Percentiles rank a stretch among this genome's conserved stretches.
Evolutionary conservation across 2,888 invertebrate genomes (phyloP).

Genomic region (Myopa tessellatipennis): DNA sequence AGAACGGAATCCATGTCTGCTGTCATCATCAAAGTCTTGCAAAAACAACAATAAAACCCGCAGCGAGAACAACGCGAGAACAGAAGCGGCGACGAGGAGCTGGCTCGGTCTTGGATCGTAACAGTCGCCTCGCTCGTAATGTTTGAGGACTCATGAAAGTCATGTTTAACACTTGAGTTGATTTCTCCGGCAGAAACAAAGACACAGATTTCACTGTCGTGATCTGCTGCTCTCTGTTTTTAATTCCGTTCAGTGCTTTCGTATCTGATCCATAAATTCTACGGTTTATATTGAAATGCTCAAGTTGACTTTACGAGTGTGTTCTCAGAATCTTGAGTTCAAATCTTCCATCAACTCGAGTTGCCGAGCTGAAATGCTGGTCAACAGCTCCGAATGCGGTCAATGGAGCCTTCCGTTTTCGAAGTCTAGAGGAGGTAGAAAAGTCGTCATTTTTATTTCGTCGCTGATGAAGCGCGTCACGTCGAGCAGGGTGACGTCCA

Average conservation of each 20-base stretch:
- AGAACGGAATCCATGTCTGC: not conserved
- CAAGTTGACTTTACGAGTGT: too few species aligned
- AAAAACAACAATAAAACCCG: not conserved
- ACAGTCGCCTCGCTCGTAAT: not conserved
- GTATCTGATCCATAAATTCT: conserved; percentile 8
- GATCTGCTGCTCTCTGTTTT: not conserved
- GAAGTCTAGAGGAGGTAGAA: too few species aligned
- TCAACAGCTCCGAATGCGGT: too few species aligned
- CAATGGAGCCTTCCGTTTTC: too few species aligned
- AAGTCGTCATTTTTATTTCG: too few species aligned
- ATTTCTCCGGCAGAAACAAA: not conserved
- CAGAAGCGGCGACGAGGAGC: not conserved
- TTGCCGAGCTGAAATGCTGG: too few species aligned
- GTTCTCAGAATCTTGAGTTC: too few species aligned
- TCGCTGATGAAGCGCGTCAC: too few species aligned
- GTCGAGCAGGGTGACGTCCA: not conserved
- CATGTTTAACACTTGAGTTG: conserved; percentile 7
- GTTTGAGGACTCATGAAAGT: not conserved
- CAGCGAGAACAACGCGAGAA: not conserved
- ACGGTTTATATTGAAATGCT: not conserved
- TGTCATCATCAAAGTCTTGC: conserved; percentile 17
- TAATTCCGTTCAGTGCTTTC: not conserved
- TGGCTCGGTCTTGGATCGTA: not conserved
- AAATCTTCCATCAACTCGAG: too few species aligned
- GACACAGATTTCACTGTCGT: not conserved